These are phyloP conservation scores for Potamarius usumacintae DNA, from an alignment of 2,113 vertebrate genomes.

Conservation along the genomic window DNA sequence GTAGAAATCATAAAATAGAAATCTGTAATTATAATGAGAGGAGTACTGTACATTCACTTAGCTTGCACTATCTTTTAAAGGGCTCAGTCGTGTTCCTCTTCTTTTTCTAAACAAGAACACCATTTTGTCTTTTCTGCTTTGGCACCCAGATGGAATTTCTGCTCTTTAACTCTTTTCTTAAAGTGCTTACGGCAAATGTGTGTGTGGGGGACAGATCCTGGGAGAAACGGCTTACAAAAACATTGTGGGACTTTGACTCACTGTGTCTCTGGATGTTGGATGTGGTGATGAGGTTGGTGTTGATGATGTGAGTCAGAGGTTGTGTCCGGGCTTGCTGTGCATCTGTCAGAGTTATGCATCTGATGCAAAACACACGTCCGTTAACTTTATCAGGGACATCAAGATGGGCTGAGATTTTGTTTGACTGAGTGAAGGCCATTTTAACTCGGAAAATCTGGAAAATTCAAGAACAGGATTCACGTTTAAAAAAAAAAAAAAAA, in stretches of 20 bases:
- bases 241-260: constrained; percentile 6
- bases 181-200: neutral
- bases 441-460: neutral
- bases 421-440: neutral
- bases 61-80: neutral
- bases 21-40: neutral
- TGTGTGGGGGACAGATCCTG: neutral
- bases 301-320: constrained; percentile 14
- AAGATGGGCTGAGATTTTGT: neutral
- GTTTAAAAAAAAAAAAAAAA: neutral
- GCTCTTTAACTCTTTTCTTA: neutral
- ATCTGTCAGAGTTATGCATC: neutral
- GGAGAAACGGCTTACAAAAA: neutral
- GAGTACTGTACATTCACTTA: neutral
- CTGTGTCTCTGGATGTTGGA: neutral
- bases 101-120: neutral
- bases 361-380: neutral
- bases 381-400: neutral
- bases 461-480: neutral
- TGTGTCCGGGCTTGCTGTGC: constrained; percentile 21
- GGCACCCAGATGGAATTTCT: neutral
- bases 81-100: neutral
- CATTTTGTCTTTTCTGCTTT: neutral
- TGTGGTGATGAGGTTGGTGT: constrained; percentile 4
- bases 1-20: too few species aligned